Evolutionary conservation across 2,888 invertebrate species (phyloP), one percentile per base, ranked within the genome.

Genomic region (Acronicta aceris): DNA sequence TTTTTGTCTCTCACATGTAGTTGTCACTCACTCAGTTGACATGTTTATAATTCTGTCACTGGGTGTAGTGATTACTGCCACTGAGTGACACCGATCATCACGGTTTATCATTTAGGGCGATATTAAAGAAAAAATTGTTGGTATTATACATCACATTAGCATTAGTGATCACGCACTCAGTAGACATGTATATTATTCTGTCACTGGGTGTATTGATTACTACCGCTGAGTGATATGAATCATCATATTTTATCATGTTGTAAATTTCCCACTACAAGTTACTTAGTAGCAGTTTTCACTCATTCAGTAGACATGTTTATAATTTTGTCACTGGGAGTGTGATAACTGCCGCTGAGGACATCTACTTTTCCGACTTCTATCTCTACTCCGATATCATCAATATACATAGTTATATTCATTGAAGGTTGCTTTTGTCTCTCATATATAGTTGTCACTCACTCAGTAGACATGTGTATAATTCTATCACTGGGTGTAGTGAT

Each of bases 21-120:
- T 53, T 15, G 53, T 59, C 54, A 51, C 21, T 52, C 12, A 50
- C 47, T 59, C 69, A 59, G 62, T 40, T 56, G 64, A 65, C 71
- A 64, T 58, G 57, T 58, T 55, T 6, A 21, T 10, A 5, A 43
- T 50, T 55, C 55, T 61, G 55, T 55, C 60, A 61, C 60, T 61
- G 57, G 61, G 56, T 58, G 56, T 56, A 48, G 42, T 30, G 27
- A 27, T 27, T 68, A 73, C 71, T 80, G 78, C 75, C 81, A 81
- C 77, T 80, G 76, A 76, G 69, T 42, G 42, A 42, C 4, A 17
- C 0, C 1, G 17, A 15, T 42, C 42, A 42, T 42, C 42, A 17
- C 0, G 5, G 5, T 27, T 27, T 7, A 6, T 27, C 7, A 27
- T 7, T n/a, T n/a, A n/a, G n/a, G n/a, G n/a, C n/a, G n/a, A n/a